phyloP scores from a whole-genome alignment of 2,888 invertebrate genomes.

The Acrocyrtus sp. region DNA sequence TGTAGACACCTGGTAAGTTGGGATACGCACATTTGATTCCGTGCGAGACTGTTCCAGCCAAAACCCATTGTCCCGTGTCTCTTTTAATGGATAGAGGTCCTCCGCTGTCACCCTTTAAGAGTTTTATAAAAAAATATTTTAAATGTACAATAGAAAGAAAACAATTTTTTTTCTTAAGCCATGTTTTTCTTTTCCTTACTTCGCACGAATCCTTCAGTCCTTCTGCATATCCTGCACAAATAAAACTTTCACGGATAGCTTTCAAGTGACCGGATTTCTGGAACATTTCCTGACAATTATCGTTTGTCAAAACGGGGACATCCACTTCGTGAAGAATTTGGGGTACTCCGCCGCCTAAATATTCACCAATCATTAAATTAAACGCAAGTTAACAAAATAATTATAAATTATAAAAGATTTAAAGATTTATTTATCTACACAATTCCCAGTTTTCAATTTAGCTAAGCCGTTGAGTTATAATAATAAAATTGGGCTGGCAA shows the following conservation, averaged over 20 bases:
- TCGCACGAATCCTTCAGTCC: slow-evolving; percentile 94
- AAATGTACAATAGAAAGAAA: background rate
- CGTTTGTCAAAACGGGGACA: slow-evolving; percentile 91
- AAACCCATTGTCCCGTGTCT: slow-evolving; percentile 80
- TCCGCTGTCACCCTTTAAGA: slow-evolving; percentile 87
- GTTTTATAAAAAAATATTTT: slow-evolving; percentile 4
- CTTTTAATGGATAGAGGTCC: slow-evolving; percentile 87
- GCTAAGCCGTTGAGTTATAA: slow-evolving; percentile 97
- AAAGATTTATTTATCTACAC: too few species aligned
- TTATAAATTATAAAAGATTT: background rate
- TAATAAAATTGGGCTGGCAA: too few species aligned
- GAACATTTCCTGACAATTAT: slow-evolving; percentile 94
- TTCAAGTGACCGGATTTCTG: slow-evolving; percentile 89
- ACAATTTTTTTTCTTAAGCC: too few species aligned
- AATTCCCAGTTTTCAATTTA: slow-evolving; percentile 82
- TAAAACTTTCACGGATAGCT: slow-evolving; percentile 85
- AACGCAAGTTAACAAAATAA: too few species aligned
- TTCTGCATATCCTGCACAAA: slow-evolving; percentile 92
- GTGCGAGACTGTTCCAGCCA: slow-evolving; percentile 92
- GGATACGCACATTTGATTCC: slow-evolving; percentile 68
- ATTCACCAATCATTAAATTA: background rate
- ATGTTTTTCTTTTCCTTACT: too few species aligned
- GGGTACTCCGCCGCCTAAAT: slow-evolving; percentile 82
- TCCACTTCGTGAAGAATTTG: slow-evolving; percentile 88
- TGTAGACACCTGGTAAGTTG: slow-evolving; percentile 72